Evolutionary conservation across 35 echinoderm and acorn worm species (phyloP).

Genomic region (Lytechinus pictus): DNA sequence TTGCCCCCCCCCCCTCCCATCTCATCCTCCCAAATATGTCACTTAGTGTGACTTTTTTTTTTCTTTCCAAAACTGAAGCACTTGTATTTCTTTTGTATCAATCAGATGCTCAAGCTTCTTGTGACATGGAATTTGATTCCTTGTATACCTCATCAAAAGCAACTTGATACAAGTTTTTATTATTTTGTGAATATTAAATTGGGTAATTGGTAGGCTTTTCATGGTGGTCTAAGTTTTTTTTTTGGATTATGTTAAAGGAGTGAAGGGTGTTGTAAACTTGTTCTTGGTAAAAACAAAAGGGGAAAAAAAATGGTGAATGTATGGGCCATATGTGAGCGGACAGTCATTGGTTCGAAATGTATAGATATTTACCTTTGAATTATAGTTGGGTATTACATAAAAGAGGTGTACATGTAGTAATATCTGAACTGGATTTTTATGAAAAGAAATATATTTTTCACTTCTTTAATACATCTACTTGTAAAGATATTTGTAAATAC

Average conservation of each 20-base stretch:
- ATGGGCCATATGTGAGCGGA: background rate
- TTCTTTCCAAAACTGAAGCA: no score
- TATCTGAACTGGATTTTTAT: background rate
- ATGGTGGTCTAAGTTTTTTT: background rate
- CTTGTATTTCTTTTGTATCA: no score
- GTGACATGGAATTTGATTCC: no score
- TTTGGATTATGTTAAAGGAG: background rate
- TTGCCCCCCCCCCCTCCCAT: no score
- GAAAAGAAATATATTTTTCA: background rate
- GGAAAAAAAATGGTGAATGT: background rate
- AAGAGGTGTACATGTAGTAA: background rate
- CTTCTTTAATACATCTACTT: slow-evolving; percentile 3
- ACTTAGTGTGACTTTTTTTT: no score
- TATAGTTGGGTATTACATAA: background rate
- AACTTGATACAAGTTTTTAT: no score
- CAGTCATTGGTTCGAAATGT: background rate
- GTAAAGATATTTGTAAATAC: background rate
- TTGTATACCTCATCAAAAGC: no score
- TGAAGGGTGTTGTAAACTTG: background rate
- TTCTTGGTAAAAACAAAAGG: background rate
- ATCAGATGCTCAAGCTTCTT: no score
- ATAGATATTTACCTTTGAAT: background rate
- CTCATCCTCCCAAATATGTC: no score
- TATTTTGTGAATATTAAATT: no score
- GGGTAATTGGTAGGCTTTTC: background rate